Conservation (phyloP, 2,113 vertebrate genomes). For the Odocoileus virginianus region DNA sequence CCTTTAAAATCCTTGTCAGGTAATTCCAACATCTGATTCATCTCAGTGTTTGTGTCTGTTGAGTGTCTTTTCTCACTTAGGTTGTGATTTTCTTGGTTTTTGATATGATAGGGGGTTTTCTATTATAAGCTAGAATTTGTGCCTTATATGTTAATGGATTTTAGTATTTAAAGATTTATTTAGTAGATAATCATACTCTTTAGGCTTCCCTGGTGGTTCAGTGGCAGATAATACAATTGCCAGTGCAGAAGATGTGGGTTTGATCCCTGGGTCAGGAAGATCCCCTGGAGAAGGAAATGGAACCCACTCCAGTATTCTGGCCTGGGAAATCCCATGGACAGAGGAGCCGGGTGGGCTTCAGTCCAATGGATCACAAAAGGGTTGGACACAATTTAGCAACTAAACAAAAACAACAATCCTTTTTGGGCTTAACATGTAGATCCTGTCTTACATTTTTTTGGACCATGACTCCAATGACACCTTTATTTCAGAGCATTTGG, state of each 20-base stretch:
- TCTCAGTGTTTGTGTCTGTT: not conserved
- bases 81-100: not conserved
- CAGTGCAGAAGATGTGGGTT: not conserved
- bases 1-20: not conserved
- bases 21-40: not conserved
- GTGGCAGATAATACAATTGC: not conserved
- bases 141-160: not conserved
- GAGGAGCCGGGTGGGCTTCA: not conserved
- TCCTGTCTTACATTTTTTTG: not conserved
- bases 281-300: not conserved
- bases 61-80: not conserved
- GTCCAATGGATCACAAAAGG: not conserved
- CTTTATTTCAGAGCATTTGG: not conserved
- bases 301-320: not conserved
- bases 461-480: not conserved
- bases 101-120: not conserved
- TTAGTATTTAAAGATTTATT: not conserved
- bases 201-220: not conserved
- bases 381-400: not conserved
- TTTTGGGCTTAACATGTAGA: not conserved
- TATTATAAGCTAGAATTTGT: not conserved
- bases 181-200: not conserved
- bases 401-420: not conserved
- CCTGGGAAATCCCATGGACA: not conserved
- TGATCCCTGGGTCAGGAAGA: not conserved